These are phyloP conservation scores for Scopus umbretta DNA, from an alignment of 2,113 vertebrate genomes.

Conservation along the genomic window DNA sequence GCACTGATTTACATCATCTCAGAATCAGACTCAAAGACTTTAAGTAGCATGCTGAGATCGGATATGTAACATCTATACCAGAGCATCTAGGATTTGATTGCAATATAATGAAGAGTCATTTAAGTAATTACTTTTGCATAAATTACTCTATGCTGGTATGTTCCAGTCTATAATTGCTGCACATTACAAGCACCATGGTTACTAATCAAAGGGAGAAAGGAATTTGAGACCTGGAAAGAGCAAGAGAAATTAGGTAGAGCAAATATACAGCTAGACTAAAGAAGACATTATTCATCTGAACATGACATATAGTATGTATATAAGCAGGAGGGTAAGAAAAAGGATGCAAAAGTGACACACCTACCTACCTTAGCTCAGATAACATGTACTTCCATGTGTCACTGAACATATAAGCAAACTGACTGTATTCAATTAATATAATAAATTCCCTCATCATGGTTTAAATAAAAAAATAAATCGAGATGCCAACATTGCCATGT, in stretches of 20 bases:
- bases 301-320: background rate
- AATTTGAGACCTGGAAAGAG: constrained; percentile 27
- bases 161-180: constrained; percentile 59
- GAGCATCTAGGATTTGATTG: constrained; percentile 64
- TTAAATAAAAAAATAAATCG: background rate
- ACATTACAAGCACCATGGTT: constrained; percentile 64
- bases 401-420: background rate
- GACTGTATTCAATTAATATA: background rate
- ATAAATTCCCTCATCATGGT: background rate
- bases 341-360: background rate
- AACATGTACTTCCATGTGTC: background rate
- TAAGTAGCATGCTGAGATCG: constrained; percentile 18
- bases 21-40: constrained; percentile 23
- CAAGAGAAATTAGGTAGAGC: constrained; percentile 13
- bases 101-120: constrained; percentile 69
- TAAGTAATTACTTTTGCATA: constrained; percentile 72
- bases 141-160: constrained; percentile 58
- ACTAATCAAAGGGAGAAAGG: constrained; percentile 59
- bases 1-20: constrained; percentile 4
- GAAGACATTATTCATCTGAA: background rate
- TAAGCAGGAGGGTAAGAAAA: background rate
- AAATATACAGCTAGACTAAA: background rate
- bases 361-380: background rate
- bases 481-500: background rate
- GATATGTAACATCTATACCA: constrained; percentile 53